Base-by-base conservation (phyloP, 2,888 invertebrate species). In the Actias luna region DNA sequence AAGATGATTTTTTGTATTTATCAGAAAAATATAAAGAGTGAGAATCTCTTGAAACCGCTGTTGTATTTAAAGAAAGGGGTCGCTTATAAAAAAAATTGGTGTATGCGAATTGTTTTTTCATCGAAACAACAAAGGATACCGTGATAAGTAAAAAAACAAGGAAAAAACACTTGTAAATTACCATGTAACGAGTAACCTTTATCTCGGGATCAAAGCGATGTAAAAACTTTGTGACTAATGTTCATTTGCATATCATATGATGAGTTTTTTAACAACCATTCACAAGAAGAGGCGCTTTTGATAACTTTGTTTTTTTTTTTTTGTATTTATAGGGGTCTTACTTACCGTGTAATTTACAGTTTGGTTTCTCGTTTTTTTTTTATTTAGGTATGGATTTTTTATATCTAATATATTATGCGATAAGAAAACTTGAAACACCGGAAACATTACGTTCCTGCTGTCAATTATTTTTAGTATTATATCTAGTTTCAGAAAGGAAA, bases 301-400 rank as follows among this genome's bases (percentile, higher is more conserved):
- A 29, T 14, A n/a, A 5, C 5, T 33, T 8, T 33, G 5, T 33
- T 33, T 33, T 33, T 77, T 68, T 75, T 76, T 69, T 73, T 74
- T 66, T 70, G 5, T 35, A 33, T 39, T 67, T 72, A n/a, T n/a
- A 67, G 66, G 63, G 59, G 62, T 65, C 68, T 77, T 77, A 83
- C 68, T 80, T 81, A 84, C 80, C 85, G 82, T 85, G 77, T 85
- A 85, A 85, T 86, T 87, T 85, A 84, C 83, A 79, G 67, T 72
- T 70, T 39, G 29, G 29, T 55, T 55, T 55, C 2, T 55, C 5
- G 1, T 8, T 29, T 62, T 62, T 61, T 62, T 22, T 25, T 25
- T 46, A 46, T 42, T 42, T 42, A 42, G 18, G 8, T 18, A 18
- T n/a, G 18, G 7, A 1, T 42, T 18, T 42, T 5, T n/a, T n/a